phyloP scores from a whole-genome alignment of 2,113 vertebrate genomes.

The Haplotaxodon microlepis region DNA sequence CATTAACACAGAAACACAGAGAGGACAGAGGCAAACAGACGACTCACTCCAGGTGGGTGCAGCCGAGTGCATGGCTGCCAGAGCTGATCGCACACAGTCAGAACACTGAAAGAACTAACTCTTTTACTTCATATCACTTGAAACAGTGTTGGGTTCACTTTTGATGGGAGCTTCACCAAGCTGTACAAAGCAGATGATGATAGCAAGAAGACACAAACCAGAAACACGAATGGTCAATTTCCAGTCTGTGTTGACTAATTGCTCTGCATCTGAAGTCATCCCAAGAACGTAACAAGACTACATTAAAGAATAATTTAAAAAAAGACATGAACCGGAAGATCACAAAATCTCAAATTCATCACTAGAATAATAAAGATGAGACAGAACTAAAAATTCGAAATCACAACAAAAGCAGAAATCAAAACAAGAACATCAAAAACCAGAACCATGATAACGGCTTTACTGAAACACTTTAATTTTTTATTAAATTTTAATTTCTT shows the following conservation, averaged over 20 bases:
- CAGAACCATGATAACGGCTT: background rate
- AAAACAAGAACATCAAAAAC: background rate
- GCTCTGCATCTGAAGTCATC: background rate
- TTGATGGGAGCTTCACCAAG: background rate
- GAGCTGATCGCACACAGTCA: background rate
- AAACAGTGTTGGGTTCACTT: background rate
- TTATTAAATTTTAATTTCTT: background rate
- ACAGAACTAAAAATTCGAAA: background rate
- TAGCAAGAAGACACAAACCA: background rate
- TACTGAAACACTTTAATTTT: background rate
- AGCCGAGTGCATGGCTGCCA: background rate
- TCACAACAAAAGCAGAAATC: background rate
- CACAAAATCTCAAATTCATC: background rate
- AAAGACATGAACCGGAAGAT: background rate
- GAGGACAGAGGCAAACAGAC: background rate
- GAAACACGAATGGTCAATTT: background rate
- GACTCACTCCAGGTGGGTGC: background rate
- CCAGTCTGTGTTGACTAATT: background rate
- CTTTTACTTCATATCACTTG: background rate
- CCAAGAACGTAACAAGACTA: background rate
- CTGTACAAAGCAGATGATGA: background rate
- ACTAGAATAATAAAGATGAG: background rate
- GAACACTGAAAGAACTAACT: background rate
- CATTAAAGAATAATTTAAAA: accelerated
- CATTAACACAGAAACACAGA: background rate